These are phyloP conservation scores for Chaetodon auriga DNA, from an alignment of 2,113 vertebrate genomes.

Conservation along the genomic window DNA sequence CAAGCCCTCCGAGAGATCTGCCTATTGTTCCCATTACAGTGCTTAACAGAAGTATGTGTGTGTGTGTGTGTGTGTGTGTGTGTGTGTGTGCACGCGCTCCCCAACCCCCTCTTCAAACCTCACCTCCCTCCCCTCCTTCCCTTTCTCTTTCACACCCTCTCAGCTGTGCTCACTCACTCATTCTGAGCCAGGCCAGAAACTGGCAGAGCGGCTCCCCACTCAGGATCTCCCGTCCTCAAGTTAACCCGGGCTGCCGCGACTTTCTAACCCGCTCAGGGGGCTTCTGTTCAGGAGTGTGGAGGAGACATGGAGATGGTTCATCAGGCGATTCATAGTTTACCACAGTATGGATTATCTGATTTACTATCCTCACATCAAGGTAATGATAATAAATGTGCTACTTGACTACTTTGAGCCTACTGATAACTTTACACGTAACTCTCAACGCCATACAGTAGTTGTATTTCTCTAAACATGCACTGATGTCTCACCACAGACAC, in stretches of 20 bases:
- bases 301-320: constrained; percentile 80
- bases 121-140: constrained; percentile 60
- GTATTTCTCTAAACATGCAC: constrained; percentile 5
- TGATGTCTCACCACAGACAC: not conserved
- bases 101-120: constrained; percentile 75
- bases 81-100: constrained; percentile 48
- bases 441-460: not conserved
- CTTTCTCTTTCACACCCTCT: constrained; percentile 81
- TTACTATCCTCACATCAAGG: constrained; percentile 76
- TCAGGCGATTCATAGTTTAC: constrained; percentile 64
- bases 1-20: constrained; percentile 77
- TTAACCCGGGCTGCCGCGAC: constrained; percentile 58
- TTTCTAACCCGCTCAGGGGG: constrained; percentile 31
- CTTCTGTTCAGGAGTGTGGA: constrained; percentile 43
- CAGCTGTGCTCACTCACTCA: constrained; percentile 81
- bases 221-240: constrained; percentile 60
- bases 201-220: constrained; percentile 61
- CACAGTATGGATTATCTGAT: constrained; percentile 76
- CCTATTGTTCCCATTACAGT: constrained; percentile 84
- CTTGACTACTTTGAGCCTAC: constrained; percentile 15
- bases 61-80: constrained; percentile 65
- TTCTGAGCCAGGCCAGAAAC: constrained; percentile 71
- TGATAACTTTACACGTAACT: not conserved
- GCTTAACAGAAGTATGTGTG: constrained; percentile 73
- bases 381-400: constrained; percentile 57